Evolutionary conservation across 2,888 invertebrate species (phyloP), one percentile per base, ranked within the genome.

Genomic region (Leptinotarsa haldemani): DNA sequence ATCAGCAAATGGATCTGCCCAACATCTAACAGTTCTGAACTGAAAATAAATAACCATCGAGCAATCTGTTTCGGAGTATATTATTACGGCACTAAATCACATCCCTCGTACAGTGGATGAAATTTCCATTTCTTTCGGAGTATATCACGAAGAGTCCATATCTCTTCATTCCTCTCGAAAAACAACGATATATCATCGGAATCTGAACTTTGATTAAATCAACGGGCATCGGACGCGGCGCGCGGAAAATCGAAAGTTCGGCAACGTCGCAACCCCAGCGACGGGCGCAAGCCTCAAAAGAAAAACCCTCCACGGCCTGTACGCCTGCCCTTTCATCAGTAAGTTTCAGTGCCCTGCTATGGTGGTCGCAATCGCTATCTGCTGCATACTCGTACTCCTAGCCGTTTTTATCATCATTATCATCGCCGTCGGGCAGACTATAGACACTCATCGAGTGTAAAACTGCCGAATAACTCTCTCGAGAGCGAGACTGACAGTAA

Each of bases 281-380:
- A 69, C 53, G 70, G 69, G 78, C 80, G 75, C 78, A 76, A 71
- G 78, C 78, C 65, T 71, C 75, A 56, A 52, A 16, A 40, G 16
- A 15, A 30, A 64, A 66, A 65, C 71, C 74, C 69, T 61, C 74
- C 61, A 67, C 76, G 66, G 71, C 74, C 71, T 74, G 69, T 68
- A 65, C 73, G 64, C 73, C 61, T 25, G 61, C 61, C 56, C 61
- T 53, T 72, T 53, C 69, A 20, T 71, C 76, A 72, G 72, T 69
- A 40, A 69, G 58, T 68, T 65, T 56, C 53, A 71, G 65, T 50
- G 71, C 61, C 63, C 73, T 73, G 74, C 71, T 68, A 83, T 84
- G 80, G 94, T 94, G 94, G 93, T 94, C 85, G 94, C 94, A 78
- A 94, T 95, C 83, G 94, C 94, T 83, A 94, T 95, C 82, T 94